Evolutionary conservation across 1,140 invertebrate species (phyloP).

Genomic region (Thalassaphorura encarpata): DNA sequence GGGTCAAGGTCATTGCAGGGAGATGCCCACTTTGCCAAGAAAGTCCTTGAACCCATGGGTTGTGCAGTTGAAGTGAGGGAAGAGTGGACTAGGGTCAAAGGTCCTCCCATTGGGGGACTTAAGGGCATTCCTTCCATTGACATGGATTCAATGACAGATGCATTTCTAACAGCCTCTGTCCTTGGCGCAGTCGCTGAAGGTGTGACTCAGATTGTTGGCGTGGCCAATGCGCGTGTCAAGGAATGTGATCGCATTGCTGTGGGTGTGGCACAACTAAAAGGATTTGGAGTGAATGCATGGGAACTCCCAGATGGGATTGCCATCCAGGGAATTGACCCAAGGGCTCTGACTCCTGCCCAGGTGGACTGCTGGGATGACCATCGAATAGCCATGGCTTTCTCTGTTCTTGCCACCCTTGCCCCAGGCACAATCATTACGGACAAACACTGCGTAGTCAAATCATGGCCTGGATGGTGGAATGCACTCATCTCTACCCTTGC

Average conservation of each 20-base stretch:
- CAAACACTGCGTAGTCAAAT: not conserved
- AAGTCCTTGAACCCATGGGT: not conserved
- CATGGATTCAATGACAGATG: constrained; percentile 1
- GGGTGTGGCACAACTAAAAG: not conserved
- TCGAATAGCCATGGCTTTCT: constrained; percentile 1
- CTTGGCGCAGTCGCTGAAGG: not conserved
- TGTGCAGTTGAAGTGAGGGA: not conserved
- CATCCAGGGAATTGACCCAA: not conserved
- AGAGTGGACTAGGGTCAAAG: not conserved
- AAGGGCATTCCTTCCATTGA: not conserved
- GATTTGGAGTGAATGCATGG: not conserved
- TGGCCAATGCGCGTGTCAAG: constrained; percentile 7
- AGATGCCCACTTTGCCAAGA: not conserved
- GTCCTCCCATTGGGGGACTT: not conserved
- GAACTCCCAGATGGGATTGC: constrained; percentile 1
- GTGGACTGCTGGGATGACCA: constrained; percentile 3
- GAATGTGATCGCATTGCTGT: constrained; percentile 2
- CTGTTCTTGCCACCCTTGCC: not conserved
- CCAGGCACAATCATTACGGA: constrained; percentile 2
- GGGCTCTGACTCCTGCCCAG: not conserved
- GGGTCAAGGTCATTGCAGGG: not conserved
- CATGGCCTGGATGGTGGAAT: constrained; percentile 1
- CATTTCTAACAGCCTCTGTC: constrained; percentile 1
- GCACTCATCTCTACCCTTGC: not conserved
- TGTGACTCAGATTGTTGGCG: not conserved